phyloP scores from a whole-genome alignment of 2,797 vertebrate genomes.

The Galagoides demidoff region DNA sequence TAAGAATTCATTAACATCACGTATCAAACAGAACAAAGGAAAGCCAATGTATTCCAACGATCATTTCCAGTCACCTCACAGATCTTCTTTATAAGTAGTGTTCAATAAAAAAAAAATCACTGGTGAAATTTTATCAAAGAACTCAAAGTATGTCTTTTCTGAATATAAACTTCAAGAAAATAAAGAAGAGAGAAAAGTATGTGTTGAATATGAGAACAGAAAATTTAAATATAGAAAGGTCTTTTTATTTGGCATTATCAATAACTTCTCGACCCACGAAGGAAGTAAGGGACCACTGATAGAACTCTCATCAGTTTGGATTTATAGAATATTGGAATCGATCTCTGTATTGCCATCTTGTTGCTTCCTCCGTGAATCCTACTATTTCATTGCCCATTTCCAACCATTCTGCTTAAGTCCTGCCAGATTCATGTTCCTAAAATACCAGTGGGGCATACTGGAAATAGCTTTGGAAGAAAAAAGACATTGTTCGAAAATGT shows the following conservation, averaged over 20 bases:
- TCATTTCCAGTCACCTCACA: background rate
- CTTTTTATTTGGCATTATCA: background rate
- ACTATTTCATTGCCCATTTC: background rate
- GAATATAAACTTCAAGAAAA: background rate
- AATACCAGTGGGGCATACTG: background rate
- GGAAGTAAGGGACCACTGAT: background rate
- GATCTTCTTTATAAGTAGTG: background rate
- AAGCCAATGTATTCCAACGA: background rate
- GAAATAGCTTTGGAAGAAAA: background rate
- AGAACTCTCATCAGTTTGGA: background rate
- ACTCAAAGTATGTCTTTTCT: background rate
- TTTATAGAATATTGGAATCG: background rate
- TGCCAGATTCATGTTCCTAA: constrained; percentile 46
- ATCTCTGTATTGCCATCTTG: background rate
- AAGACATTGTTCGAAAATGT: background rate
- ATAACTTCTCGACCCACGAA: background rate
- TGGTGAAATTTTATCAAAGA: background rate
- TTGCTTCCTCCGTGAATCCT: background rate
- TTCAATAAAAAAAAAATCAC: background rate
- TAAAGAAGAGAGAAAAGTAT: background rate
- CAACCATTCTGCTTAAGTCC: background rate
- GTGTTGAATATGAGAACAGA: background rate
- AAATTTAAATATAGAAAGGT: background rate
- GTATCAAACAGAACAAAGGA: background rate
- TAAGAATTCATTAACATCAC: background rate